Evolutionary conservation across 1,140 invertebrate species (phyloP).

Genomic region (Anagrus nilaparvatae): DNA sequence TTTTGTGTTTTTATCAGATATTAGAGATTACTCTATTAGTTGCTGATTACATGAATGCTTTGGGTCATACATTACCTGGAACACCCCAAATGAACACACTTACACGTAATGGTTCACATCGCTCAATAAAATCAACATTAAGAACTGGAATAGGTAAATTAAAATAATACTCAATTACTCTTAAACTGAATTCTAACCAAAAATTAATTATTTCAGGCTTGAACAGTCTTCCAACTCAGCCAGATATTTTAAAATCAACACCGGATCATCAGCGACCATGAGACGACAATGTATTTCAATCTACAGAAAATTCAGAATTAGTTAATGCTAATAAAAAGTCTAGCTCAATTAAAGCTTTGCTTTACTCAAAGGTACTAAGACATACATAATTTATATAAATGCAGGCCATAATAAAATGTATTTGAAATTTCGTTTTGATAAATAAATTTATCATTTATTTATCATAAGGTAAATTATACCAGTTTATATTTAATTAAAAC

Average conservation of each 20-base stretch:
- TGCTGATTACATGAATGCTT: conserved; percentile 91
- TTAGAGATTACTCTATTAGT: conserved; percentile 84
- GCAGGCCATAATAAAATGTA: conserved; percentile 5
- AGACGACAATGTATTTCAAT: conserved; percentile 24
- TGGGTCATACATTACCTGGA: conserved; percentile 60
- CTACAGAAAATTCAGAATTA: conserved; percentile 13
- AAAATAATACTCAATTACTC: neutral
- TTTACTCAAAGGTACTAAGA: conserved; percentile 17
- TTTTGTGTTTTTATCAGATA: conserved; percentile 50
- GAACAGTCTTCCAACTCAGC: conserved; percentile 51
- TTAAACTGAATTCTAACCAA: neutral
- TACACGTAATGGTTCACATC: conserved; percentile 62
- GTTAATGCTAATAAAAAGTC: conserved; percentile 11
- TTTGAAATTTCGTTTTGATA: neutral
- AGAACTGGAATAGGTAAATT: conserved; percentile 36
- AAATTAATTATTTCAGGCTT: neutral
- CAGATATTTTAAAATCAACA: conserved; percentile 74
- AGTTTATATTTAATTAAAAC: too few species aligned
- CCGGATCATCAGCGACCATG: conserved; percentile 61
- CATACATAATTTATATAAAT: conserved; percentile 20
- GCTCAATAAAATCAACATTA: conserved; percentile 44
- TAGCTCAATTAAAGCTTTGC: conserved; percentile 10
- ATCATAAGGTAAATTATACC: too few species aligned
- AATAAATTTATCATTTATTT: neutral
- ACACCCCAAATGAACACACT: conserved; percentile 74